Evolutionary conservation across 2,113 vertebrate species (phyloP), one percentile per base, ranked within the genome.

Genomic region (Hirundichthys speculiger): DNA sequence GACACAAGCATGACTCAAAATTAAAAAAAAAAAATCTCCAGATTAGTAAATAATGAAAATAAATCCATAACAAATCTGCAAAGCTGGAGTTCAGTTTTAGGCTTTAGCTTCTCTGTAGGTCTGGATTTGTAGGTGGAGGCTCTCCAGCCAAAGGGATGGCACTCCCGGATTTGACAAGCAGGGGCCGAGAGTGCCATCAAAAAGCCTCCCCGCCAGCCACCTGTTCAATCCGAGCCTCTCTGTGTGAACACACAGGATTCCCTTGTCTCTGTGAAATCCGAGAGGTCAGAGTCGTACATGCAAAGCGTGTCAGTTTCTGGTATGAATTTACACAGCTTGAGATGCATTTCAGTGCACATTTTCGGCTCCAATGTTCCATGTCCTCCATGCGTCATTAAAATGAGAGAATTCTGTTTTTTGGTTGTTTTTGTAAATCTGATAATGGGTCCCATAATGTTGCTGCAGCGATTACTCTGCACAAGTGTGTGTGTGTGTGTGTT

Each of bases 81-180:
- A n/a, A n/a, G n/a, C n/a, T n/a, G n/a, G n/a, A n/a, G n/a, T n/a
- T n/a, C n/a, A n/a, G n/a, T n/a, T n/a, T n/a, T n/a, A n/a, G n/a
- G n/a, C n/a, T n/a, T n/a, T n/a, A n/a, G n/a, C n/a, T n/a, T n/a
- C n/a, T n/a, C n/a, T n/a, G n/a, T n/a, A n/a, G n/a, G 30, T 5
- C 39, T 20, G 11, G 55, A 34, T 22, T 27, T 40, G 19, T 2
- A 4, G 25, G 25, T 80, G 58, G 59, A 75, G 45, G 48, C 65
- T 73, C 42, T 72, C 70, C 64, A 77, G 69, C 59, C 61, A 53
- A 61, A 62, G 75, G 69, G 21, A 61, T 30, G 27, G 13, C 77
- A 73, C 80, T 82, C 75, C 73, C 79, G 80, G 77, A 87, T 90
- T 86, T 86, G 79, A 75, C 75, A 75, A 79, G 75, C 73, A 87